phyloP scores from a whole-genome alignment of 2,113 vertebrate species.

The Paramisgurnus dabryanus region DNA sequence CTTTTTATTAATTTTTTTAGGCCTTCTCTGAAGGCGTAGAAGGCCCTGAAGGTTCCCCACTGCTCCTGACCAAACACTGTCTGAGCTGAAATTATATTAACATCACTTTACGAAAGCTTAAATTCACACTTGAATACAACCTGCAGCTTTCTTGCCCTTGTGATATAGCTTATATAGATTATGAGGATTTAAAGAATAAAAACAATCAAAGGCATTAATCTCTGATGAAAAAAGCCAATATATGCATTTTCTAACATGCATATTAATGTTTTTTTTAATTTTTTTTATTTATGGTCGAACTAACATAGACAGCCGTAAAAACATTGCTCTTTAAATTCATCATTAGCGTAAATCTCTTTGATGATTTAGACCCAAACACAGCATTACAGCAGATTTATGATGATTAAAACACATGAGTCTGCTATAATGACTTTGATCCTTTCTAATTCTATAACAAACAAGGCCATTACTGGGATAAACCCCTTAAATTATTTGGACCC shows the following conservation, averaged over 20 bases:
- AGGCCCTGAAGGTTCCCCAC: no score
- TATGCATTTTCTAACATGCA: neutral
- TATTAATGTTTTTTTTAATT: neutral
- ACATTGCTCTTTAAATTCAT: neutral
- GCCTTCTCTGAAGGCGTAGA: no score
- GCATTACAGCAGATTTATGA: constrained; percentile 17
- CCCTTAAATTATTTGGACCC: neutral
- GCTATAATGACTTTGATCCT: constrained; percentile 13
- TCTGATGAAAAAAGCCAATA: neutral
- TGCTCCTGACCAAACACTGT: no score
- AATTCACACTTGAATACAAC: no score
- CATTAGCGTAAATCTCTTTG: constrained; percentile 1
- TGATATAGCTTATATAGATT: neutral
- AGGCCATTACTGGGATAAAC: neutral
- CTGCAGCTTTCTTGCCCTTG: no score
- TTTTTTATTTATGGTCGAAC: no score
- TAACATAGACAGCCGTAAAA: neutral
- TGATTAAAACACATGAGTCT: neutral
- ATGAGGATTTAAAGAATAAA: neutral
- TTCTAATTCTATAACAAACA: constrained; percentile 8
- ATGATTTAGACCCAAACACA: neutral
- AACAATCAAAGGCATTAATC: neutral
- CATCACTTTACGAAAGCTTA: no score
- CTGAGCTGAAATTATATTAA: no score
- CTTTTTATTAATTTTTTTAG: no score